Percentiles rank a stretch among this genome's conserved stretches.
Conservation (phyloP, 2,797 vertebrate species). For the Phataginus tricuspis region DNA sequence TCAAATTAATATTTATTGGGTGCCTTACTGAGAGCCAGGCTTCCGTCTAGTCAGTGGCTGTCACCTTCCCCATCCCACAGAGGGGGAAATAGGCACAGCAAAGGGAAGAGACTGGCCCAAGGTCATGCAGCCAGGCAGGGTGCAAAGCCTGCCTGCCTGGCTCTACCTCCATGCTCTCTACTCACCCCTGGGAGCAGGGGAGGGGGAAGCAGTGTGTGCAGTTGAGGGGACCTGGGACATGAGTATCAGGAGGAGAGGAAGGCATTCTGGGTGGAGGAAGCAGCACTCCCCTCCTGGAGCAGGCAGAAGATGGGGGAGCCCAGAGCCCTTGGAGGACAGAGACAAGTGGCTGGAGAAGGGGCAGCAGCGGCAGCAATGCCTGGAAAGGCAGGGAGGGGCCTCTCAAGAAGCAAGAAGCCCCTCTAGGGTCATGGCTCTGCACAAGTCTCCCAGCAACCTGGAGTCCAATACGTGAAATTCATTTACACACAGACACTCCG, state of each 20-base stretch:
- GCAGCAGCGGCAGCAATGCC: too few relatives aligned
- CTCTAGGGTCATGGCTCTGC: neutral
- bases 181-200: neutral
- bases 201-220: rapidly evolving
- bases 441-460: neutral
- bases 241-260: too few relatives aligned
- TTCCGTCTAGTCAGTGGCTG: too few relatives aligned
- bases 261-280: too few relatives aligned
- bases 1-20: neutral
- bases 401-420: neutral
- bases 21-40: neutral
- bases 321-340: neutral
- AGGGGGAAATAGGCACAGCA: neutral
- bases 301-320: neutral
- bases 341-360: neutral
- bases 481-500: neutral
- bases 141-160: neutral
- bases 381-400: too few relatives aligned
- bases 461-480: neutral
- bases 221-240: too few relatives aligned
- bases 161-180: neutral
- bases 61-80: too few relatives aligned
- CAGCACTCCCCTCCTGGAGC: too few relatives aligned
- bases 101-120: neutral
- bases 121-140: neutral